Evolutionary conservation across 2,113 vertebrate species (phyloP), one percentile per base, ranked within the genome.

Genomic region (Pavo muticus): DNA sequence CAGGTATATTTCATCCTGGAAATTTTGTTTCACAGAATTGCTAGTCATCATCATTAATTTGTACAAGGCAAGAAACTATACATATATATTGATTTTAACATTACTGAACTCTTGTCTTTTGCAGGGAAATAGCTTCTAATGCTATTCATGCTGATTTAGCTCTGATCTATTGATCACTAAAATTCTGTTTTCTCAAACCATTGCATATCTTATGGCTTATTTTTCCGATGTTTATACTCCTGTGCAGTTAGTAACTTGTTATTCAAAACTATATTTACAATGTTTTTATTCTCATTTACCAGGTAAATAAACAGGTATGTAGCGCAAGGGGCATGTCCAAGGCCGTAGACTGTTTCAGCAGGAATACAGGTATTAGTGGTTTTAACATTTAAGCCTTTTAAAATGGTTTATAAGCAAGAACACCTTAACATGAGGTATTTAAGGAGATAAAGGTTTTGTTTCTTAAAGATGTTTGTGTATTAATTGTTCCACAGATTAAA

Each of bases 401-500:
- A 82, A 69, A 85, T 73, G 37, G 44, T 32, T 69, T 81, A 70
- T 73, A 27, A 64, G 4, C 65, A 63, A 87, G 40, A 76, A 85
- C 47, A n/a, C 37, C 91, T 67, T 61, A 85, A 79, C 24, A 18
- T 40, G 7, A n/a, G 40, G 27, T 63, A 73, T 72, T 88, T 80
- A 76, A 35, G 35, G 35, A 35, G 35, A 35, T 35, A 35, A 35
- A 35, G 35, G 35, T 35, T 35, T 35, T 35, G 35, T 35, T 35
- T 35, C 35, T 87, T 79, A 85, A 70, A 91, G n/a, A 79, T 87
- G 37, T 83, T 94, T 88, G 35, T 87, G 78, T 67, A 91, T 83
- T 83, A 90, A 87, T 76, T 94, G 59, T 39, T 83, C 91, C 24
- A 42, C 47, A 59, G 82, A 95, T 91, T 95, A 95, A 91, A 92